Base-by-base conservation (phyloP, 1,140 invertebrate genomes). In the Venustaconcha ellipsiformis region DNA sequence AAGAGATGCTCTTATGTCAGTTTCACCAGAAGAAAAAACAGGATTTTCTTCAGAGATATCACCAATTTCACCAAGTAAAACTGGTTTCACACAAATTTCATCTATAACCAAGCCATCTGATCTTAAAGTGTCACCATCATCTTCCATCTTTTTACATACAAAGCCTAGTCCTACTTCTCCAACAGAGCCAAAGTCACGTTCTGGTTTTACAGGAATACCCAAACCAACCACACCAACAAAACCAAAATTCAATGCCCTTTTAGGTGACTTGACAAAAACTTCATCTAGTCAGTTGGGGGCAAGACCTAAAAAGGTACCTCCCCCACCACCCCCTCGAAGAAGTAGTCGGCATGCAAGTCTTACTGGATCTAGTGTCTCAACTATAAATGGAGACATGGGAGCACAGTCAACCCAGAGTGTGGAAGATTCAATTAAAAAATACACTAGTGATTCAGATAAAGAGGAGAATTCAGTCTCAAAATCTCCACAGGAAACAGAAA, bases 301-400 rank as follows among this genome's bases (percentile, higher is more conserved):
- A 12, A 72, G 77, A 55, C 81, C 79, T 26, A 83, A 80, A 60
- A 80, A 79, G 59, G 59, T 79, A n/a, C 81, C 81, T n/a, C 81
- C 81, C 55, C 81, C 81, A 23, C 79, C 81, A 56, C 81, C 81
- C 26, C 81, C 81, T 17, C 78, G 81, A 48, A 80, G 79, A 63
- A 83, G 81, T 48, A 83, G 81, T 71, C 65, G 70, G 30, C 71
- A 78, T 15, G 75, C 80, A 20, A 70, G 78, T 15, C 70, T 75
- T 1, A 15, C 69, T n/a, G 62, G 70, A 23, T 70, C 71, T 3
- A 78, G 74, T 26, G 73, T 68, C 23, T 72, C 76, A 23, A 75
- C 79, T 58, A 48, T 71, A 17, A 78, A 80, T 76, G 79, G 76
- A 20, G 37, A 59, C 20, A 64, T 80, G 26, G 68, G 60, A 57